Base-by-base conservation (phyloP, 1,140 invertebrate species). In the Camponotus vicinus region DNA sequence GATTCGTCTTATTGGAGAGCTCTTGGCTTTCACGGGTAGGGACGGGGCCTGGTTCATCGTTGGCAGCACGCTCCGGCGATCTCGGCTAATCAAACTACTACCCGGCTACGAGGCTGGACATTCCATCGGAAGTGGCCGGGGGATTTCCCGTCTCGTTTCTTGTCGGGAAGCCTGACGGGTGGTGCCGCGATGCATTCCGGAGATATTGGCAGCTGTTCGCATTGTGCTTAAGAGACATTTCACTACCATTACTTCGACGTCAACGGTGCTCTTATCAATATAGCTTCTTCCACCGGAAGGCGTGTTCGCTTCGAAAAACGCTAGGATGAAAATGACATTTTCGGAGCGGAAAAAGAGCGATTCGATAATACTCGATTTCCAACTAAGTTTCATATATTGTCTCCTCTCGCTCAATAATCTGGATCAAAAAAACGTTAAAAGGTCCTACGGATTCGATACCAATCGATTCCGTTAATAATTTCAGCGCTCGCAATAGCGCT, bases 1-100 rank as follows among this genome's bases (percentile, higher is more conserved):
- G 89, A 92, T 92, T 92, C 88, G 11, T 82, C 79, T 69, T 86
- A 67, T 86, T 45, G 52, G 42, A 77, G 57, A 77, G 57, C 37
- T 34, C 34, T 42, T 32, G 52, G 52, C 67, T 73, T 71, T 73
- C 67, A 45, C 55, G 27, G 27, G 37, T 45, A 21, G 52, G 15
- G 59, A 63, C 59, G 63, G 1, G 37, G 67, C 27, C 34, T 70
- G 52, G 52, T 73, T 75, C 27, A 59, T 27, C 57, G 76, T 64
- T 80, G 40, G 52, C 34, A 61, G 37, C 15, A 61, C 57, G 45
- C 55, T 77, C 73, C 73, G 1, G 59, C 37, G 70, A 78, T 90
- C 84, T 83, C 66, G 57, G 64, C 55, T 90, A 85, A 89, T 90
- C 73, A 80, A 89, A 89, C 79, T 86, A 66, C 63, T 4, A 52